Percentiles rank a stretch among this genome's conserved stretches.
Conservation (phyloP, 2,113 vertebrate genomes). For the Taurulus bubalis region DNA sequence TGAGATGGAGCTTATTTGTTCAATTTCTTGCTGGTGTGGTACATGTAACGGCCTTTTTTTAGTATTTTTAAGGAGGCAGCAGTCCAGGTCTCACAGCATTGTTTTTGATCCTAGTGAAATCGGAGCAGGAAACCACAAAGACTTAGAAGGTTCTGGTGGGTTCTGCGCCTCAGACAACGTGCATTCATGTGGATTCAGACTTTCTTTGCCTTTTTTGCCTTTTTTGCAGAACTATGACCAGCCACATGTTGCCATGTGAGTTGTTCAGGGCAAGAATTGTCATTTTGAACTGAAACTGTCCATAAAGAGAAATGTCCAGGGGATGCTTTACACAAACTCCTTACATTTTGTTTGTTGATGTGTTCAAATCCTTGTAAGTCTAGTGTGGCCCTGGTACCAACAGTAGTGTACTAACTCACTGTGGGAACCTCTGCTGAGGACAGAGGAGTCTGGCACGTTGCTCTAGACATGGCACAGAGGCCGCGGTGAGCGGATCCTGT, state of each 20-base stretch:
- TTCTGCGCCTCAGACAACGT: conserved; percentile 40
- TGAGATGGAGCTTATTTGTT: neutral
- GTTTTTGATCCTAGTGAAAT: conserved; percentile 26
- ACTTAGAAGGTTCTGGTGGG: conserved; percentile 56
- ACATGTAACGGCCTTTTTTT: conserved; percentile 6
- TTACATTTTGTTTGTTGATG: conserved; percentile 1
- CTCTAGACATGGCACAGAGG: neutral
- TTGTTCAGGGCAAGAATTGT: conserved; percentile 7
- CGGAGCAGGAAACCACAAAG: conserved; percentile 36
- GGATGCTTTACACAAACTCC: neutral
- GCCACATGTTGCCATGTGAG: neutral
- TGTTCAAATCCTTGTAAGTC: neutral
- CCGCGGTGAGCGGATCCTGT: neutral
- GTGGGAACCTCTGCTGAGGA: neutral
- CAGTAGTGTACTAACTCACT: neutral
- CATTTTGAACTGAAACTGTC: conserved; percentile 14
- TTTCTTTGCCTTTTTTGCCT: conserved; percentile 13
- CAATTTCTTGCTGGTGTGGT: neutral
- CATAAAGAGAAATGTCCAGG: no score
- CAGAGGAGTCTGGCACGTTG: neutral
- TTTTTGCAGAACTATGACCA: conserved; percentile 5
- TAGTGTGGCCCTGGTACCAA: neutral
- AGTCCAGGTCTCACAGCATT: conserved; percentile 11
- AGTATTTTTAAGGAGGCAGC: conserved; percentile 12
- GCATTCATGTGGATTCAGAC: conserved; percentile 55